A percentile compares a stretch with the other conserved stretches of the same genome.
phyloP scores from a whole-genome alignment of 2,797 vertebrate species.

The Lemur catta region DNA sequence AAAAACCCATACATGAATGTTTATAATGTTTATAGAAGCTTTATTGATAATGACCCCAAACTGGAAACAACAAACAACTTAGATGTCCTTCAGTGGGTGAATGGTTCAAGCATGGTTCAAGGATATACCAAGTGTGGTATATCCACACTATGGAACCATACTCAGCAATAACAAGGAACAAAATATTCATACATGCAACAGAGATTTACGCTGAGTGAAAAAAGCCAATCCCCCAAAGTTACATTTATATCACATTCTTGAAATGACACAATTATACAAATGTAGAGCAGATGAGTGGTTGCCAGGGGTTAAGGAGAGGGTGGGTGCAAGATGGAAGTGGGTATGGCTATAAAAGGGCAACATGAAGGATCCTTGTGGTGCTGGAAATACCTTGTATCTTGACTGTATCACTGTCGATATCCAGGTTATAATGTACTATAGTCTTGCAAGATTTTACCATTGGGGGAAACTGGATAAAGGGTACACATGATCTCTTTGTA shows the following conservation, averaged over 20 bases:
- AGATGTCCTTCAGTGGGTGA: not conserved
- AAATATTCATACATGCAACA: not conserved
- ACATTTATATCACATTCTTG: not conserved
- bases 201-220: not conserved
- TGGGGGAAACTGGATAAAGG: not conserved
- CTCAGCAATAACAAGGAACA: not conserved
- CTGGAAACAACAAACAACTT: not conserved
- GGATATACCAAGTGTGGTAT: too few relatives aligned
- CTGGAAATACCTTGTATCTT: conserved; percentile 20
- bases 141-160: not conserved
- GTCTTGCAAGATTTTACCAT: not conserved
- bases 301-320: not conserved
- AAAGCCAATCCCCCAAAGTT: not conserved
- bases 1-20: not conserved
- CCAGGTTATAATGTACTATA: not conserved
- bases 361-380: not conserved
- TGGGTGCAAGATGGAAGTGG: not conserved
- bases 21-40: not conserved
- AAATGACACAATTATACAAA: conserved; percentile 28
- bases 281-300: not conserved
- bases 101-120: not conserved
- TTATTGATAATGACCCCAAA: not conserved
- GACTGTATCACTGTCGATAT: not conserved
- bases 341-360: not conserved
- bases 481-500: not conserved